These are phyloP conservation scores for Harpalus rufipes DNA, from an alignment of 2,888 invertebrate species.

Conservation along the genomic window DNA sequence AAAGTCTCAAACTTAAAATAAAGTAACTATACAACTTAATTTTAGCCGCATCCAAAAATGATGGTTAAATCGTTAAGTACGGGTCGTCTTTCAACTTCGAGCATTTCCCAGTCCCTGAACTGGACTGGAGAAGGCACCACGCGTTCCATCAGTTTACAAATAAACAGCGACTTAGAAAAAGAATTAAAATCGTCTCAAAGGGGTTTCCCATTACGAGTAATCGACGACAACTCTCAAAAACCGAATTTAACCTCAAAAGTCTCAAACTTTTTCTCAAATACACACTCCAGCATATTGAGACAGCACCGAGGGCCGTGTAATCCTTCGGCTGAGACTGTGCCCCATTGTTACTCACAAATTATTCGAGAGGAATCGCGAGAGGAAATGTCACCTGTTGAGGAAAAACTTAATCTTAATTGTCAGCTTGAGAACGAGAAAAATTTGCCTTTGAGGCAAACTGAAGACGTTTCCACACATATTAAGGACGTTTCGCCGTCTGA, in stretches of 20 bases:
- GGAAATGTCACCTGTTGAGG: slow-evolving; percentile 59
- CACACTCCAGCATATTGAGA: slow-evolving; percentile 49
- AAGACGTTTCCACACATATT: slow-evolving; percentile 70
- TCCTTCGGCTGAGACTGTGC: slow-evolving; percentile 73
- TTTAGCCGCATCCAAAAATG: slow-evolving; percentile 12
- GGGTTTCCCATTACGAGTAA: slow-evolving; percentile 77
- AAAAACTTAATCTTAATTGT: not conserved
- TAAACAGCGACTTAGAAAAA: slow-evolving; percentile 42
- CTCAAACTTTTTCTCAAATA: slow-evolving; percentile 60
- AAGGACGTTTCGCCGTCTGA: slow-evolving; percentile 72
- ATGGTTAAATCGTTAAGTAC: slow-evolving; percentile 60
- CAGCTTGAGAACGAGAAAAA: slow-evolving; percentile 71
- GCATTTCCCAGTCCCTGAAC: too few species aligned
- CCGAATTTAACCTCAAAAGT: slow-evolving; percentile 76
- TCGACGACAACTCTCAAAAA: slow-evolving; percentile 78
- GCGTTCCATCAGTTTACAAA: slow-evolving; percentile 32
- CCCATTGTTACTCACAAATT: slow-evolving; percentile 41
- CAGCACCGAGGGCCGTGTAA: slow-evolving; percentile 38
- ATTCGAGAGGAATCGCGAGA: slow-evolving; percentile 72
- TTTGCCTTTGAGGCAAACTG: not conserved
- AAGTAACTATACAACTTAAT: too few species aligned
- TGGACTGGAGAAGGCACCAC: not conserved
- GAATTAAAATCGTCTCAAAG: not conserved
- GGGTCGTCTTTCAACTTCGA: slow-evolving; percentile 10
- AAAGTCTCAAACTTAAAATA: too few species aligned